Evolutionary conservation across 2,113 vertebrate genomes (phyloP).

Genomic region (Chionis minor): DNA sequence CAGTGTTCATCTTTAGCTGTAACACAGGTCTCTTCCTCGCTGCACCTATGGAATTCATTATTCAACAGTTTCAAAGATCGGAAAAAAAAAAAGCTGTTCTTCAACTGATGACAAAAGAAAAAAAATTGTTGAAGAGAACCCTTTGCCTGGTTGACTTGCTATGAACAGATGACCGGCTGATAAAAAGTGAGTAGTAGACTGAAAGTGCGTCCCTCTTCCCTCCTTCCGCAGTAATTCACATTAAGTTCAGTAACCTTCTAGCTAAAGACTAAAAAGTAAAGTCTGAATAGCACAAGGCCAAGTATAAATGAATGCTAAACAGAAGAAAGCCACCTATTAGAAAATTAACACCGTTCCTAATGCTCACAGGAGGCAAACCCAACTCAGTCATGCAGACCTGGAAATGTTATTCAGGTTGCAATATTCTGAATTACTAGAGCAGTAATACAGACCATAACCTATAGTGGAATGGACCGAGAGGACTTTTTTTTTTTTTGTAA

Average conservation of each 20-base stretch:
- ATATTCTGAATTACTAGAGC: neutral
- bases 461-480: neutral
- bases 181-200: neutral
- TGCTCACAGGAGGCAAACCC: neutral
- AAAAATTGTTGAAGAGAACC: neutral
- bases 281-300: neutral
- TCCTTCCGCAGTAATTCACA: neutral
- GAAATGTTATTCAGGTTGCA: neutral
- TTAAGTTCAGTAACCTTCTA: neutral
- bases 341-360: neutral
- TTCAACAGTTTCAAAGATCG: neutral
- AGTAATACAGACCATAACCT: neutral
- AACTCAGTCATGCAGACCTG: neutral
- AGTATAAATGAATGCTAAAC: neutral
- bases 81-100: neutral
- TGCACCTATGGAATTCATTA: neutral
- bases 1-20: neutral
- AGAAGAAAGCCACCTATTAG: neutral
- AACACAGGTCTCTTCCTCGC: neutral
- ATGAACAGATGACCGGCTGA: neutral
- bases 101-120: neutral
- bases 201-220: neutral
- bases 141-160: neutral
- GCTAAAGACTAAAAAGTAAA: neutral
- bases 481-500: neutral